Evolutionary conservation across 1,140 invertebrate genomes (phyloP).

Genomic region (Tetraneura akinire): DNA sequence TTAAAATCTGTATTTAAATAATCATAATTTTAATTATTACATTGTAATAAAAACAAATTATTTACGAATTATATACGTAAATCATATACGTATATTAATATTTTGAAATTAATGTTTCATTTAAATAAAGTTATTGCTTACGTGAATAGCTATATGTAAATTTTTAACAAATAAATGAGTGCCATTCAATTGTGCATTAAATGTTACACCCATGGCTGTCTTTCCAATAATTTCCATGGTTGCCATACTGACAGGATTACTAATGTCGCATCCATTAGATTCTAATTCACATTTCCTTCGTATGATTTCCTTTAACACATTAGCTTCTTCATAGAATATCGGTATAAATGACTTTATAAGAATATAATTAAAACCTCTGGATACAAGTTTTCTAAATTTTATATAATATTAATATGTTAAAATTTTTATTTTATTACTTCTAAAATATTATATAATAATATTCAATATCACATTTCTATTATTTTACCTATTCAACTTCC

Average conservation of each 20-base stretch:
- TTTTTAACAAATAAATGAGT: background rate
- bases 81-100: too few species aligned
- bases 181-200: constrained; percentile 4
- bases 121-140: background rate
- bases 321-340: constrained; percentile 28
- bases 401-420: too few species aligned
- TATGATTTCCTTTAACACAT: background rate
- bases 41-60: too few species aligned
- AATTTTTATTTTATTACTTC: background rate
- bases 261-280: constrained; percentile 18
- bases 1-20: background rate
- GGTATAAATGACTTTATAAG: constrained; percentile 26
- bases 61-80: too few species aligned
- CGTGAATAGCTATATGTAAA: background rate
- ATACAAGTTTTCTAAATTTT: constrained; percentile 5
- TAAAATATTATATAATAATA: background rate
- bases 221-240: constrained; percentile 41
- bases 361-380: background rate
- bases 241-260: background rate
- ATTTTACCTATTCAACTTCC: constrained; percentile 42
- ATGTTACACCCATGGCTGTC: constrained; percentile 15
- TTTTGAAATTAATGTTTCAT: too few species aligned
- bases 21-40: too few species aligned
- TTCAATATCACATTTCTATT: background rate
- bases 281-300: background rate